Evolutionary conservation across 2,797 vertebrate species (phyloP).

Genomic region (Threskiornis aethiopicus): DNA sequence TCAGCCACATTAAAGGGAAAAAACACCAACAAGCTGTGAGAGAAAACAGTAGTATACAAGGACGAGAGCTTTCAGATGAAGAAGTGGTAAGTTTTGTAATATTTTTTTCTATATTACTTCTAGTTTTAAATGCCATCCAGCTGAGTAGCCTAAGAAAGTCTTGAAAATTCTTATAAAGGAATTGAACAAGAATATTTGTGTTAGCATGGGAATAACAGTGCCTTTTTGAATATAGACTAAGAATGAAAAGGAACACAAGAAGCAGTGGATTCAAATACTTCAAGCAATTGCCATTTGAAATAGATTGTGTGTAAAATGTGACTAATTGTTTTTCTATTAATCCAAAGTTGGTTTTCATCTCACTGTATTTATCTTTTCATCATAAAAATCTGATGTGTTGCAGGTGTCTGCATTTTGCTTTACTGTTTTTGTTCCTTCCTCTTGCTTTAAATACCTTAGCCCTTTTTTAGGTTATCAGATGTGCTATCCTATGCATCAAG

Average conservation of each 20-base stretch:
- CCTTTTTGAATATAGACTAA: neutral
- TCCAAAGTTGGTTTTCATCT: neutral
- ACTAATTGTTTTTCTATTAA: neutral
- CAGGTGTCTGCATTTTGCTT: neutral
- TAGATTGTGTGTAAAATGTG: neutral
- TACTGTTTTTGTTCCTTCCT: neutral
- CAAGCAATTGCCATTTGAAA: neutral
- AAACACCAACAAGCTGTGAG: conserved; percentile 95
- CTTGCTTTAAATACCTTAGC: neutral
- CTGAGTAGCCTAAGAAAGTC: neutral
- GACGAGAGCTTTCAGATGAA: conserved; percentile 96
- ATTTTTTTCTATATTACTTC: neutral
- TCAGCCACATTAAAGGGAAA: conserved; percentile 97
- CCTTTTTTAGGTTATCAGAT: neutral
- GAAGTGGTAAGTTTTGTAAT: conserved; percentile 89
- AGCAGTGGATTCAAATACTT: neutral
- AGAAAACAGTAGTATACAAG: conserved; percentile 98
- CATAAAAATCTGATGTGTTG: neutral
- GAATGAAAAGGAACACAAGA: neutral
- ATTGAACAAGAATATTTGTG: neutral
- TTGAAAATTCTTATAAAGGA: neutral
- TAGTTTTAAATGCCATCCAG: neutral
- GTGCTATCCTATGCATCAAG: neutral
- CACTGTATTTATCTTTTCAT: neutral
- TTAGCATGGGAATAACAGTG: neutral